Conservation (phyloP, 2,113 vertebrate genomes). For the Ciconia boyciana region DNA sequence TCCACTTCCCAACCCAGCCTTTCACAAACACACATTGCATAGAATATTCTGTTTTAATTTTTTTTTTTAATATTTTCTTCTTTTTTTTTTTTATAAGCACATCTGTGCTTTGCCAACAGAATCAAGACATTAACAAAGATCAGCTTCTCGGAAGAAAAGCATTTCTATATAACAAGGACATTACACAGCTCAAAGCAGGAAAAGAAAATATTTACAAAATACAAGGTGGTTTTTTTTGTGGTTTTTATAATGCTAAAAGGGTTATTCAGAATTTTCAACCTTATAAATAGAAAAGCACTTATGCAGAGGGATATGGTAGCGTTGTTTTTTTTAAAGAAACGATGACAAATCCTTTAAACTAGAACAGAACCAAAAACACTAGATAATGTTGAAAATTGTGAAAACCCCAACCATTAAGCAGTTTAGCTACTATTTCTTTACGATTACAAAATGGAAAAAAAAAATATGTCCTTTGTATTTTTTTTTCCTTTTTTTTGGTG, state of each 20-base stretch:
- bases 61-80: conserved; percentile 68
- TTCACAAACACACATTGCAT: not conserved
- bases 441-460: conserved; percentile 77
- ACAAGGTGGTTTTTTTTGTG: conserved; percentile 69
- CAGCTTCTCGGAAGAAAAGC: conserved; percentile 83
- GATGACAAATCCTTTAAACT: conserved; percentile 69
- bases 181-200: conserved; percentile 82
- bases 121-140: conserved; percentile 82
- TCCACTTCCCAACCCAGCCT: not conserved
- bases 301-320: conserved; percentile 77
- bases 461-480: conserved; percentile 28
- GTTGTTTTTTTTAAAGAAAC: conserved; percentile 68
- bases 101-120: conserved; percentile 81
- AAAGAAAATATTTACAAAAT: conserved; percentile 89
- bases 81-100: conserved; percentile 80
- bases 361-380: conserved; percentile 74
- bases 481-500: conserved; percentile 62
- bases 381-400: conserved; percentile 81
- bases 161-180: conserved; percentile 83
- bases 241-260: conserved; percentile 82
- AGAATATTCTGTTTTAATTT: conserved; percentile 59
- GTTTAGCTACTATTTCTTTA: conserved; percentile 80
- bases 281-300: conserved; percentile 84
- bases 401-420: conserved; percentile 81
- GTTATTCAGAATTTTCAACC: conserved; percentile 83